phyloP scores from a whole-genome alignment of 2,888 invertebrate genomes.

The Augiades crinisus region DNA sequence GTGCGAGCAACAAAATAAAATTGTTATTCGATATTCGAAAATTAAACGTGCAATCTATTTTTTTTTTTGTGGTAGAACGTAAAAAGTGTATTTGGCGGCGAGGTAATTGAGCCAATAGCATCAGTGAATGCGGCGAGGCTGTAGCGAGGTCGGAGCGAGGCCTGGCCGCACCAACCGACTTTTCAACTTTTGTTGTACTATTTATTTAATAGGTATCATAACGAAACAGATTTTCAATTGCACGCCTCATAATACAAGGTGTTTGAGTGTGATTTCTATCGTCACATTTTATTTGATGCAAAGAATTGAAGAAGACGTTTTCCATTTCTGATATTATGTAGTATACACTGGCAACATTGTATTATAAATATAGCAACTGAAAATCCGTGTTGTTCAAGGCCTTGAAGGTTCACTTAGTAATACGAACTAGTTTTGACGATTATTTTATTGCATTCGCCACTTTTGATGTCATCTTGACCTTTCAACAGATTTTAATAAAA shows the following conservation, averaged over 20 bases:
- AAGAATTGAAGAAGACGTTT: too few species aligned
- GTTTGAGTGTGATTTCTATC: too few species aligned
- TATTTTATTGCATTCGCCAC: neutral
- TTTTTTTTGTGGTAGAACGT: constrained; percentile 35
- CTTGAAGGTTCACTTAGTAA: constrained; percentile 8
- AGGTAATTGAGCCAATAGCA: constrained; percentile 66
- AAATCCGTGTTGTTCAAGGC: constrained; percentile 12
- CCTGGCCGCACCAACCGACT: constrained; percentile 31
- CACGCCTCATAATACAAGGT: too few species aligned
- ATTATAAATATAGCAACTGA: neutral
- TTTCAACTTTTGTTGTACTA: constrained; percentile 6
- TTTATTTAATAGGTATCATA: neutral
- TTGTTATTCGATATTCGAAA: constrained; percentile 24
- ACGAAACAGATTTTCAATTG: neutral
- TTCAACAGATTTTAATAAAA: constrained; percentile 3
- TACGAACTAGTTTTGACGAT: constrained; percentile 15
- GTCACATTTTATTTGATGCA: too few species aligned
- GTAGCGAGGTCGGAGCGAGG: constrained; percentile 62
- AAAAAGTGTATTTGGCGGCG: constrained; percentile 69
- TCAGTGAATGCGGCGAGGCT: constrained; percentile 73
- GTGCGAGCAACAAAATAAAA: constrained; percentile 7
- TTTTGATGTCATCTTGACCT: constrained; percentile 13
- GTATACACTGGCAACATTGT: neutral
- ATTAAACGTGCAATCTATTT: constrained; percentile 26
- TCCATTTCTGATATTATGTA: too few species aligned